Conservation (phyloP, 2,888 invertebrate genomes). For the Scotopteryx bipunctaria region DNA sequence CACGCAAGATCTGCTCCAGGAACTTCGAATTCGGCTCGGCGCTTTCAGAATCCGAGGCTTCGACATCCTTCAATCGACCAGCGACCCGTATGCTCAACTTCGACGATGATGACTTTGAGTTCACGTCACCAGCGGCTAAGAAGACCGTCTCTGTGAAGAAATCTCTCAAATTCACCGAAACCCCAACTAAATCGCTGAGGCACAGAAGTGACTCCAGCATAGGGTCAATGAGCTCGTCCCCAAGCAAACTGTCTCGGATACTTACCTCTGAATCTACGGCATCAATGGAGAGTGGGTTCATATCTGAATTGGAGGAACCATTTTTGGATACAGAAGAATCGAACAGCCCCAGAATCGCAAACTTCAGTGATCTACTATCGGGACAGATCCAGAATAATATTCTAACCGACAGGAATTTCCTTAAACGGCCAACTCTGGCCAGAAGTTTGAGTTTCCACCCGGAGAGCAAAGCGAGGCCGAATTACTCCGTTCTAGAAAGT, state of each 20-base stretch:
- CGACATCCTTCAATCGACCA: conserved; percentile 70
- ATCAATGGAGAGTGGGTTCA: conserved; percentile 75
- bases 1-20: conserved; percentile 61
- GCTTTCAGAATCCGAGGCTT: conserved; percentile 64
- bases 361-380: conserved; percentile 65
- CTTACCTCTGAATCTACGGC: conserved; percentile 68
- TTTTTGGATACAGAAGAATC: conserved; percentile 72
- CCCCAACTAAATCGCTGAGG: conserved; percentile 55
- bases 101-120: conserved; percentile 72
- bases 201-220: conserved; percentile 66
- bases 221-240: conserved; percentile 59
- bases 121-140: conserved; percentile 65
- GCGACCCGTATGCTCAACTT: conserved; percentile 72
- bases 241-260: conserved; percentile 48
- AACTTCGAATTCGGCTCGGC: conserved; percentile 77
- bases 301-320: conserved; percentile 74
- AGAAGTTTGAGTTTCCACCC: conserved; percentile 69
- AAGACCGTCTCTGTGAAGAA: conserved; percentile 64
- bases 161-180: conserved; percentile 67
- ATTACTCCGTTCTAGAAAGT: conserved; percentile 62
- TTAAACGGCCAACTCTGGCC: conserved; percentile 50
- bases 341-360: conserved; percentile 68
- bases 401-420: conserved; percentile 46
- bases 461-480: conserved; percentile 51
- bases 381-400: conserved; percentile 65